A percentile compares a stretch with the other conserved stretches of the same genome.
These are phyloP conservation scores for Alcedo atthis DNA, from an alignment of 2,797 vertebrate species.

Conservation along the genomic window DNA sequence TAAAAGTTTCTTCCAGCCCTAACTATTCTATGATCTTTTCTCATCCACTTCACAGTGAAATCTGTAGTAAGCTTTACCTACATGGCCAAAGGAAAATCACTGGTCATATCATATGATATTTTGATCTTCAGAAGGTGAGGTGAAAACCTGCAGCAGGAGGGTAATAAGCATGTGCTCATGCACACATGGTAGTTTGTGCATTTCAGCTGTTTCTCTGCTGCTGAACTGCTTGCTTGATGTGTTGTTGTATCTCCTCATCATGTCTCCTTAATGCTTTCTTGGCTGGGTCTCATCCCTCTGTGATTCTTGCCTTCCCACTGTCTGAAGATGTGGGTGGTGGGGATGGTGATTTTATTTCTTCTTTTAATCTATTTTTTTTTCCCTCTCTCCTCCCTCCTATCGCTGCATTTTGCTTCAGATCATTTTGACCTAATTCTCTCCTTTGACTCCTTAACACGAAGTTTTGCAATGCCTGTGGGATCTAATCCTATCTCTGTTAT, in stretches of 20 bases:
- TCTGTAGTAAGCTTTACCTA: neutral
- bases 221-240: neutral
- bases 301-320: neutral
- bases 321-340: neutral
- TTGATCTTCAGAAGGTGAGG: neutral
- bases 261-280: neutral
- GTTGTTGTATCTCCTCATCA: neutral
- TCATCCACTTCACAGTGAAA: neutral
- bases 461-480: conserved; percentile 36
- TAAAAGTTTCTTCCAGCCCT: neutral
- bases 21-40: neutral
- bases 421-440: conserved; percentile 46
- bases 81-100: fast-evolving
- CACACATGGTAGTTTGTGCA: fast-evolving
- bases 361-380: neutral
- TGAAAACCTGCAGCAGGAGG: neutral
- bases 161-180: neutral
- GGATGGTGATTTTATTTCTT: too few species aligned
- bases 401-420: neutral
- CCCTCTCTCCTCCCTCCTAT: neutral
- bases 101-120: neutral
- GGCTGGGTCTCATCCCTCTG: neutral
- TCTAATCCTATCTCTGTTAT: conserved; percentile 56
- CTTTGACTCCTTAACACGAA: neutral
- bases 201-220: neutral